Conservation (phyloP, 2,888 invertebrate species). For the Papilio demoleus region DNA sequence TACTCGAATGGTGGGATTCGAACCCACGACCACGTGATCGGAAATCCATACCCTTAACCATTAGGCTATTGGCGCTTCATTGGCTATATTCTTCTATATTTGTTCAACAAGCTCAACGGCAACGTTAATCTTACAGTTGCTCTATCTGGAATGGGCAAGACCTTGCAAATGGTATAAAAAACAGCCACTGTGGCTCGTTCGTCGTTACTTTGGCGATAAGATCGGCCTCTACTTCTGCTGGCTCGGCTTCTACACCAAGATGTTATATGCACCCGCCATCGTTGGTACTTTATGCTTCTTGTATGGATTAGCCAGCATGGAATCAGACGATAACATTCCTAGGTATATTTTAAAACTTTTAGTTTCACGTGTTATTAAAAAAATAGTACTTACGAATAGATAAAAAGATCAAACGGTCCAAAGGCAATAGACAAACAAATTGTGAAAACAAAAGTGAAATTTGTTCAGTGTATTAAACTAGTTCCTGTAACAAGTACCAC, state of each 20-base stretch:
- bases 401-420: too few relatives aligned
- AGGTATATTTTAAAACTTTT: constrained; percentile 67
- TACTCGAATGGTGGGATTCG: too few relatives aligned
- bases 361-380: too few relatives aligned
- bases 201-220: constrained; percentile 96
- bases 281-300: constrained; percentile 94
- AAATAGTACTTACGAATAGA: too few relatives aligned
- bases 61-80: too few relatives aligned
- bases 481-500: too few relatives aligned
- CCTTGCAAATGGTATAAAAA: constrained; percentile 95
- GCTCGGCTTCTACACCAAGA: constrained; percentile 96
- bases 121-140: constrained; percentile 85
- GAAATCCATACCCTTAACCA: too few relatives aligned
- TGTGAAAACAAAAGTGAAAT: too few relatives aligned
- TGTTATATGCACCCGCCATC: constrained; percentile 93
- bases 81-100: not conserved
- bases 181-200: constrained; percentile 94
- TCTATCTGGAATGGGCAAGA: constrained; percentile 97
- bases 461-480: too few relatives aligned
- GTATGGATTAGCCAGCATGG: constrained; percentile 92
- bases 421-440: too few relatives aligned
- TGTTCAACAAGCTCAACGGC: too few relatives aligned
- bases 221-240: constrained; percentile 96
- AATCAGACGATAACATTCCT: constrained; percentile 92
- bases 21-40: too few relatives aligned